phyloP scores from a whole-genome alignment of 2,888 invertebrate species.

The Hirtodrosophila confusa region DNA sequence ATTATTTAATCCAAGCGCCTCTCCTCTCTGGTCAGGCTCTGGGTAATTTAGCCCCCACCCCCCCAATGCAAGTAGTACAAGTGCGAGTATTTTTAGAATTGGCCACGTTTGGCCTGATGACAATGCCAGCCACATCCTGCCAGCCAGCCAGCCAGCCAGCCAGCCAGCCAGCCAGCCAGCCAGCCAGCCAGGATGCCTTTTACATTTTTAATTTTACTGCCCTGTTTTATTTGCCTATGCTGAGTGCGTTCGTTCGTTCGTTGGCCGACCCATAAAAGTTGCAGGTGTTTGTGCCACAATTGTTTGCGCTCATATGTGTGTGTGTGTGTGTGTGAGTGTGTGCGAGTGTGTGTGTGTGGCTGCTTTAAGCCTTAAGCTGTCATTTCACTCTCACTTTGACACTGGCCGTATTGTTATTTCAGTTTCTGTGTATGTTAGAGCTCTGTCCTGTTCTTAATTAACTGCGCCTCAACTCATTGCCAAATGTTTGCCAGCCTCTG shows the following conservation, averaged over 20 bases:
- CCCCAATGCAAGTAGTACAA: neutral
- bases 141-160: conserved; percentile 3
- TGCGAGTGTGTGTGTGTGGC: conserved; percentile 8
- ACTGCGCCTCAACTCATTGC: conserved; percentile 47
- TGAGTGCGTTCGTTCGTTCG: conserved; percentile 38
- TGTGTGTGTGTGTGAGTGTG: conserved; percentile 1
- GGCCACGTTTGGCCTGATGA: conserved; percentile 29
- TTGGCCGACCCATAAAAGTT: conserved; percentile 51
- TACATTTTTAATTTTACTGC: conserved; percentile 66
- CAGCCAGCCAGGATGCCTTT: conserved; percentile 31
- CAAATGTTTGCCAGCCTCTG: conserved; percentile 23
- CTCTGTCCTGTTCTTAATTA: conserved; percentile 48
- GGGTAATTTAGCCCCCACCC: neutral
- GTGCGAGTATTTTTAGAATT: conserved; percentile 37
- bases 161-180: neutral
- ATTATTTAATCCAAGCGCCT: conserved; percentile 9
- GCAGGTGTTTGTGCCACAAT: conserved; percentile 29
- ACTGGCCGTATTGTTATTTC: conserved; percentile 8
- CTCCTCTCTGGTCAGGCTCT: no score
- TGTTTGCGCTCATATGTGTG: conserved; percentile 12
- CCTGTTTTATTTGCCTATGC: conserved; percentile 65
- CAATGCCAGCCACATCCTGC: conserved; percentile 21
- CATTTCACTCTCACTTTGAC: conserved; percentile 18
- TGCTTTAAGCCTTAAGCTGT: conserved; percentile 35
- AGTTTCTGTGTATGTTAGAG: conserved; percentile 15